Evolutionary conservation across 2,797 vertebrate genomes (phyloP).

Genomic region (Picus viridis): DNA sequence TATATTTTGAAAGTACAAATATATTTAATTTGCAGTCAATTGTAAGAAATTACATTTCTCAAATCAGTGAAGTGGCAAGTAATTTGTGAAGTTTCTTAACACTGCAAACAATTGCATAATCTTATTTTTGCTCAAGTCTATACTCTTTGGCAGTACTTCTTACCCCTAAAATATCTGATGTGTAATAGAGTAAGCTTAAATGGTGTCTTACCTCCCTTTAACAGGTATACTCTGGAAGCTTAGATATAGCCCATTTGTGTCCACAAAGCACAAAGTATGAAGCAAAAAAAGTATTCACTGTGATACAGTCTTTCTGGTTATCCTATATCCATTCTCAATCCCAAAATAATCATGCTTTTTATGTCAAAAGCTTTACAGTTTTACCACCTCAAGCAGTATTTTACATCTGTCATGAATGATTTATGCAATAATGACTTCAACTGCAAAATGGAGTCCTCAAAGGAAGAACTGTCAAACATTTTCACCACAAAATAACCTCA

Average conservation of each 20-base stretch:
- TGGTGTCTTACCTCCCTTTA: neutral
- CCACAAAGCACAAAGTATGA: neutral
- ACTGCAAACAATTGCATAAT: neutral
- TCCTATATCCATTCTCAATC: conserved; percentile 38
- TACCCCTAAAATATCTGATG: neutral
- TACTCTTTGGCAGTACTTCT: neutral
- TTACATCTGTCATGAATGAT: conserved; percentile 81
- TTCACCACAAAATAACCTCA: conserved; percentile 65
- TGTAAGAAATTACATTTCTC: neutral
- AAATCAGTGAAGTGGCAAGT: neutral
- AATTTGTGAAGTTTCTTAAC: neutral
- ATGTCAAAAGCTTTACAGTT: conserved; percentile 79
- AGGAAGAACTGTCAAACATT: conserved; percentile 76
- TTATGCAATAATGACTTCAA: conserved; percentile 80
- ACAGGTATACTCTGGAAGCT: neutral
- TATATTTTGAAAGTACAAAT: neutral
- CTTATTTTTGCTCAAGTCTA: neutral
- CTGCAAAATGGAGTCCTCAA: conserved; percentile 74
- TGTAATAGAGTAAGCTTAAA: neutral
- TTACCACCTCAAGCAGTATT: conserved; percentile 78
- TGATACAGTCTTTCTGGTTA: conserved; percentile 28
- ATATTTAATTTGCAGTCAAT: neutral
- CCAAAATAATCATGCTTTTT: conserved; percentile 72
- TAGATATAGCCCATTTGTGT: neutral
- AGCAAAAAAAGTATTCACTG: neutral